Evolutionary conservation across 2,888 invertebrate genomes (phyloP), one percentile per base, ranked within the genome.

Genomic region (Sipha maydis): DNA sequence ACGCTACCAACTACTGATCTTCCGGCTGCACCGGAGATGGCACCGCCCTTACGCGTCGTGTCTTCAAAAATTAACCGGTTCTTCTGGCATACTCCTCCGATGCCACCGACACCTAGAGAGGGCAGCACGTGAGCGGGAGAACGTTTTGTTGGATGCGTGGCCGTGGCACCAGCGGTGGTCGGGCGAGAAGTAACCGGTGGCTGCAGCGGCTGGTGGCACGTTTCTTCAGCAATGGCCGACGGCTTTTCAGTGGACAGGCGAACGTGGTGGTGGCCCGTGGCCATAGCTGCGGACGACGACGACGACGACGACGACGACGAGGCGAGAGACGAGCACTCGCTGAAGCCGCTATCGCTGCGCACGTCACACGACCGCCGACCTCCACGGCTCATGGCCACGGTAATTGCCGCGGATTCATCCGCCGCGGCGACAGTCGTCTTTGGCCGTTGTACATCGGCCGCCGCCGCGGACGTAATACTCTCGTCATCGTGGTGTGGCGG

Each of bases 291-390:
- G n/a, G 25, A 17, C n/a, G 73, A 5, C n/a, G 67, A 4, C 19
- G 85, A 85, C 61, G 91, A 91, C 1, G 14, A 14, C 48, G 41
- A 41, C 54, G 21, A 34, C 7, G 80, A 56, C 73, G 21, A 31
- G 28, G 73, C 25, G 19, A 82, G n/a, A 19, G 89, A 85, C 41
- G 91, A 91, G 89, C 91, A 91, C 85, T 92, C 92, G 90, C 92
- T 92, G 89, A 92, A 91, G 9, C 92, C 92, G 77, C 91, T 91
- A 90, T 92, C 92, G 89, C 91, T 91, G 19, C 92, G 90, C 76
- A 91, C 91, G 90, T 91, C 91, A 89, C 90, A 91, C 84, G 90
- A 54, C 25, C n/a, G 56, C 14, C 56, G 85, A 8, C 79, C 75
- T 17, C 69, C 69, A 8, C n/a, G 56, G 31, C 31, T 8, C 41